These are phyloP conservation scores for Prostheceraeus crozeri DNA, from an alignment of 2,888 invertebrate species.

Conservation along the genomic window DNA sequence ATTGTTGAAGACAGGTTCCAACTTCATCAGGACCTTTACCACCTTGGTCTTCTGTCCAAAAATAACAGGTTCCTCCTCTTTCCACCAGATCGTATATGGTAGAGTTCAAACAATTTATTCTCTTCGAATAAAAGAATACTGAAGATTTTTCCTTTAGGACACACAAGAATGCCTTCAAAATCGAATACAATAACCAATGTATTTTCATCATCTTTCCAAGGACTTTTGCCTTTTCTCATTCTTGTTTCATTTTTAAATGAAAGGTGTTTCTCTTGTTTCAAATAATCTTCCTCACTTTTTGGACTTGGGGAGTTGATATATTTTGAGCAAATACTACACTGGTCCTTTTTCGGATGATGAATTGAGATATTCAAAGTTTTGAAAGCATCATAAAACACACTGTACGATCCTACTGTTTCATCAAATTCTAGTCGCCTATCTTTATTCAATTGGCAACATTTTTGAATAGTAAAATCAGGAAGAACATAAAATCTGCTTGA, in stretches of 20 bases:
- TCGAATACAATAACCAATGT: conserved; percentile 8
- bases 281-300: not conserved
- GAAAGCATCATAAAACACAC: conserved; percentile 3
- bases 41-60: conserved; percentile 21
- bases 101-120: conserved; percentile 3
- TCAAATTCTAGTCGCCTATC: not conserved
- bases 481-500: not conserved
- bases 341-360: conserved; percentile 16
- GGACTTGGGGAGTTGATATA: conserved; percentile 6
- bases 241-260: conserved; percentile 2
- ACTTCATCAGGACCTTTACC: conserved; percentile 11
- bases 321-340: not conserved
- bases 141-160: conserved; percentile 16
- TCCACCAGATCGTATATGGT: too few species aligned
- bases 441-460: conserved; percentile 9
- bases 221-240: not conserved
- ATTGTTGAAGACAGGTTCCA: not conserved
- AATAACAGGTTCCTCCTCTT: not conserved
- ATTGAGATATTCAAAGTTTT: conserved; percentile 13
- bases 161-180: conserved; percentile 12
- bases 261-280: conserved; percentile 6
- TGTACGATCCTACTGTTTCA: conserved; percentile 4
- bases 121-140: not conserved
- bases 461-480: not conserved
- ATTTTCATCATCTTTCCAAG: not conserved